A percentile compares a stretch with the other conserved stretches of the same genome.
Conservation (phyloP, 2,888 invertebrate species). For the Slavum lentiscoides region DNA sequence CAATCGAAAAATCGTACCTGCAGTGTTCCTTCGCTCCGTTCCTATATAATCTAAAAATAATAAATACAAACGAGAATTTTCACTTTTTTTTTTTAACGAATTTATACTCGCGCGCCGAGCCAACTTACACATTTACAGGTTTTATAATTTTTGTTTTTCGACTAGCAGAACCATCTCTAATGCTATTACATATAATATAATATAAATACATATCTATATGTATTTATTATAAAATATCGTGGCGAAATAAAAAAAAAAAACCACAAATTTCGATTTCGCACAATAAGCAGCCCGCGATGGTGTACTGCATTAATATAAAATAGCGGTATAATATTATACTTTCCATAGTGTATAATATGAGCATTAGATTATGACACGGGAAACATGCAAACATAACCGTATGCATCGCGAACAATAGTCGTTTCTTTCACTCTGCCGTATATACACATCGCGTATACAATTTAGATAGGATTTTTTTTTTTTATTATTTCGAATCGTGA, state of each 20-base stretch:
- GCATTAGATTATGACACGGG: constrained; percentile 15
- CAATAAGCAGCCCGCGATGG: neutral
- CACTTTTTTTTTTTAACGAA: constrained; percentile 20
- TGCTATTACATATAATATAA: no score
- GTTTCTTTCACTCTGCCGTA: constrained; percentile 14
- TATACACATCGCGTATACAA: no score
- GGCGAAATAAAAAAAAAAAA: neutral
- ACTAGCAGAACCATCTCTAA: no score
- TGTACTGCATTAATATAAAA: neutral
- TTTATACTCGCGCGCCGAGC: neutral
- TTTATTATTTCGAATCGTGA: constrained; percentile 17
- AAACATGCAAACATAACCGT: neutral
- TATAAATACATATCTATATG: no score
- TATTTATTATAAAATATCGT: no score
- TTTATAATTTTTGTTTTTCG: constrained; percentile 20
- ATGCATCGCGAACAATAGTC: constrained; percentile 7
- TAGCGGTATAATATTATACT: neutral
- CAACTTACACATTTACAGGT: constrained; percentile 1
- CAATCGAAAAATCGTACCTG: no score
- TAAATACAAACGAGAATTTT: constrained; percentile 19
- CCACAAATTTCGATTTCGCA: constrained; percentile 40
- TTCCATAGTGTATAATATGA: constrained; percentile 18
- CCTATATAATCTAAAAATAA: neutral
- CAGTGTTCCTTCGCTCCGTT: no score
- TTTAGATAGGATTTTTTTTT: neutral